Base-by-base conservation (phyloP, 1,140 invertebrate species). In the Cydia splendana region DNA sequence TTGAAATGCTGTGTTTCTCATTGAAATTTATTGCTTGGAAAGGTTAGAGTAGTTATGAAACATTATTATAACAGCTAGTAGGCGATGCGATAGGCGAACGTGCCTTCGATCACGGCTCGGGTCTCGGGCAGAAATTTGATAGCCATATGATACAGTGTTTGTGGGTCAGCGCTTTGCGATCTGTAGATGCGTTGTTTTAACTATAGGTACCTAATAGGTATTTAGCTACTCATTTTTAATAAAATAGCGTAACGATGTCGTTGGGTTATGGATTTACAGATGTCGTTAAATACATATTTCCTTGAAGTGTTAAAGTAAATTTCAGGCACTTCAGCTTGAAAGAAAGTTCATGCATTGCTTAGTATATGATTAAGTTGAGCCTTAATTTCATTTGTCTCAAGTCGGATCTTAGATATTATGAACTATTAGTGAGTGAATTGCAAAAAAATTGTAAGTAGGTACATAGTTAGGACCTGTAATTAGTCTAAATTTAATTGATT, bases 31-130 rank as follows among this genome's bases (percentile, higher is more conserved):
- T 82, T 86, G 74, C 81, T 9, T 45, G 38, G 81, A 84, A 83
- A 79, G 81, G 80, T 79, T 82, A 78, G 73, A 79, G 79, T 78
- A 65, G 80, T 80, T 79, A 48, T 48, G 45, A 48, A 48, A 48
- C 45, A 88, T 88, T 88, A 88, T 88, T 86, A 84, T 88, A 88
- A 88, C 87, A 85, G 82, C 81, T 83, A 82, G 81, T 80, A 84
- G 80, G 24, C 24, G 24, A 24, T 24, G 84, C 82, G 83, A 86
- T 85, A 85, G 80, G 65, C 80, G 80, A 81, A 85, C 84, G 80
- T 82, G 87, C 84, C 81, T 79, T 83, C 82, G 80, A 85, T 88
- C 86, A 87, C 85, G 85, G 87, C 77, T 80, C 76, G 65, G 69
- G 42, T 76, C 77, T 85, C 81, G 81, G 79, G 82, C 78, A 82